A percentile compares a stretch with the other conserved stretches of the same genome.
phyloP scores from a whole-genome alignment of 2,797 vertebrate genomes.

The Anniella stebbinsi region DNA sequence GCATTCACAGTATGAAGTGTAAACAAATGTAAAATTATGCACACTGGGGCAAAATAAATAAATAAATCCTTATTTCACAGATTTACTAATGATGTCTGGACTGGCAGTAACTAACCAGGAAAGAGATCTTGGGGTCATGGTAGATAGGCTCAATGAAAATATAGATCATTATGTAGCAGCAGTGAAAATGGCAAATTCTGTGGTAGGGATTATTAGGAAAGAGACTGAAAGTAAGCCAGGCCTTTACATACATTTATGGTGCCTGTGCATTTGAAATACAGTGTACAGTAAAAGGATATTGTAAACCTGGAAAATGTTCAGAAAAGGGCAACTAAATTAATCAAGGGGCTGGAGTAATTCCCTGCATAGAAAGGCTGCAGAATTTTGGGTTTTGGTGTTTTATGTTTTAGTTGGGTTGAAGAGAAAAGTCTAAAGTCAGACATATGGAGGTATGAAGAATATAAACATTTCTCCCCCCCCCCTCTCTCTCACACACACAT shows the following conservation, averaged over 20 bases:
- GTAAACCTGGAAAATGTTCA: not conserved
- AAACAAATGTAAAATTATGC: not conserved
- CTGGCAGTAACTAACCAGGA: not conserved
- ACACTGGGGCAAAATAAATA: not conserved
- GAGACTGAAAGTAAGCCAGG: not conserved
- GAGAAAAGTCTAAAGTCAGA: too few species aligned
- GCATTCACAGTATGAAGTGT: not conserved
- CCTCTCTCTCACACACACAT: too few species aligned
- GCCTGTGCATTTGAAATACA: not conserved
- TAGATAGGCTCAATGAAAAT: not conserved
- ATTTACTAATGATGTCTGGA: not conserved
- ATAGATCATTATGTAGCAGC: not conserved
- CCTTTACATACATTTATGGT: not conserved
- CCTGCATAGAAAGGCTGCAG: not conserved
- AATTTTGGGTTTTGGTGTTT: not conserved
- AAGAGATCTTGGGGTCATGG: not conserved
- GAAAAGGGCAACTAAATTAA: not conserved
- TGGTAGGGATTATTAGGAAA: not conserved
- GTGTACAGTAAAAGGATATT: not conserved
- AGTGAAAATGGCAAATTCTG: not conserved
- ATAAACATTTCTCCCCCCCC: too few species aligned
- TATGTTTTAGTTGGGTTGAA: too few species aligned
- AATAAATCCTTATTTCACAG: not conserved
- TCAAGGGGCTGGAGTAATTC: not conserved
- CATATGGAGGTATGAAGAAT: too few species aligned